These are phyloP conservation scores for Meandrina meandrites DNA, from an alignment of 92 coral and sea anemone genomes.

Conservation along the genomic window DNA sequence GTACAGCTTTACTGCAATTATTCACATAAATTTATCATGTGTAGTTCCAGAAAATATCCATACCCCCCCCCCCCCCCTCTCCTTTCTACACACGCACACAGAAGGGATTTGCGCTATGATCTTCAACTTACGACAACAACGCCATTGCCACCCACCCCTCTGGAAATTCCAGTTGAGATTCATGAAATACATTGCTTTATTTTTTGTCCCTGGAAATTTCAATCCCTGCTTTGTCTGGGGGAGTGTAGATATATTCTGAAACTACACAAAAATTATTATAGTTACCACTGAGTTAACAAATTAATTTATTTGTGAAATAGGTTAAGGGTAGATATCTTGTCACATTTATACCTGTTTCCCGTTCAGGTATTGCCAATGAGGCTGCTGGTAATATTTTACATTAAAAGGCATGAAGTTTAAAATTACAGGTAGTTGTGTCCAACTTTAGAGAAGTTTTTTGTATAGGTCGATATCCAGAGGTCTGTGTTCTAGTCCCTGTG, in stretches of 20 bases:
- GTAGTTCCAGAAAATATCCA: too few species aligned
- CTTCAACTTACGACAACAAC: too few species aligned
- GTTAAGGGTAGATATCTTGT: neutral
- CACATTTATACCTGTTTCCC: neutral
- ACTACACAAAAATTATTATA: too few species aligned
- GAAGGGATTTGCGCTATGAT: too few species aligned
- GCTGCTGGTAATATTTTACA: neutral
- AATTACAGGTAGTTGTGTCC: neutral
- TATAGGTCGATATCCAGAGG: neutral
- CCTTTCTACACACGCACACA: too few species aligned
- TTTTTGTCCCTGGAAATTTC: too few species aligned
- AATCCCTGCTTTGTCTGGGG: too few species aligned
- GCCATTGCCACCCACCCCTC: too few species aligned
- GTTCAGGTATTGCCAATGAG: neutral
- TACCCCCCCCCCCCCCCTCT: too few species aligned
- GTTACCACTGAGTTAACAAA: neutral
- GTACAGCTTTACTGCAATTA: conserved; percentile 27
- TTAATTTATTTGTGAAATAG: conserved; percentile 7
- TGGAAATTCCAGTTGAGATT: too few species aligned
- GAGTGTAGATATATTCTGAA: too few species aligned
- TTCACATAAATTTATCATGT: neutral
- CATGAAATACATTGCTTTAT: too few species aligned
- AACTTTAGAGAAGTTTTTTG: neutral
- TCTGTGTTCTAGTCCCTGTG: neutral
- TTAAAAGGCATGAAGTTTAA: neutral